A percentile compares a stretch with the other conserved stretches of the same genome.
phyloP scores from a whole-genome alignment of 2,113 vertebrate species.

The Leucosticte australis region DNA sequence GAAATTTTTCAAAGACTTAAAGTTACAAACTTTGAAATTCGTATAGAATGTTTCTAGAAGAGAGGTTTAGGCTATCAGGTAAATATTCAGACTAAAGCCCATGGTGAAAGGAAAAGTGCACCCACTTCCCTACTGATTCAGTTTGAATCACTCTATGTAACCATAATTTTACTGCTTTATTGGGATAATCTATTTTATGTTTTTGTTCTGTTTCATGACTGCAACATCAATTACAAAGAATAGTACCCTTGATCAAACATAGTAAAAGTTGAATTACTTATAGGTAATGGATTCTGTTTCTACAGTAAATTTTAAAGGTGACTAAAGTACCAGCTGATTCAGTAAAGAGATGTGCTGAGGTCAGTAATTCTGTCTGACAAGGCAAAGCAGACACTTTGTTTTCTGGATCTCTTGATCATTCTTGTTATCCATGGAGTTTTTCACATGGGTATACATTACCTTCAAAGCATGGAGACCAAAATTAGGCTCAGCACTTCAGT shows the following conservation, averaged over 20 bases:
- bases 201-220: constrained; percentile 9
- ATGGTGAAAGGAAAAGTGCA: neutral
- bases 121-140: neutral
- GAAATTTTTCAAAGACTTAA: neutral
- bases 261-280: constrained; percentile 32
- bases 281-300: constrained; percentile 4
- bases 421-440: neutral
- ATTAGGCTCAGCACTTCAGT: rapidly evolving
- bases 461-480: neutral
- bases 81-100: neutral
- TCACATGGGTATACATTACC: neutral
- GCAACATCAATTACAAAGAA: constrained; percentile 2
- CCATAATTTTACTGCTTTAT: constrained; percentile 37
- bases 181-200: constrained; percentile 44
- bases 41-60: neutral
- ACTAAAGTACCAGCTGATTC: constrained; percentile 44
- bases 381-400: neutral
- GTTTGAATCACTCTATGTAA: neutral
- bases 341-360: constrained; percentile 42
- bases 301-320: constrained; percentile 17
- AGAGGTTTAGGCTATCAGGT: neutral
- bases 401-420: neutral
- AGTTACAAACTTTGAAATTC: neutral
- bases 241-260: neutral
- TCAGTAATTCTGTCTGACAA: neutral